Evolutionary conservation across 2,888 invertebrate species (phyloP), one percentile per base, ranked within the genome.

Genomic region (Acrobasis repandana): DNA sequence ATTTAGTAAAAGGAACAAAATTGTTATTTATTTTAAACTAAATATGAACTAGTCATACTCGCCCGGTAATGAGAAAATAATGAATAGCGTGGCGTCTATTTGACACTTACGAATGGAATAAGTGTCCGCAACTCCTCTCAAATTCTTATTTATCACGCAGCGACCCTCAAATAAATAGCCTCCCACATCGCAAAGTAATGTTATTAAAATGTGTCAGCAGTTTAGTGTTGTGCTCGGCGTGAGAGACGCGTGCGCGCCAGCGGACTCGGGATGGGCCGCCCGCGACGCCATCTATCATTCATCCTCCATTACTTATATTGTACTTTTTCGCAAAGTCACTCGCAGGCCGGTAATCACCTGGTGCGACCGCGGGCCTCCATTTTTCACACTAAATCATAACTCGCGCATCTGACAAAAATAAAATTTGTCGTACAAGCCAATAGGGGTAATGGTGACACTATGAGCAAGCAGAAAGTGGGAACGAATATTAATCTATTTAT

Each of bases 251-350:
- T 70, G 71, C 72, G 75, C 71, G 74, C 67, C 63, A 69, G 73
- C 74, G 75, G 70, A 67, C 67, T 74, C 75, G 79, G 69, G 74
- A 74, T 75, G 78, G 75, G 72, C 70, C 65, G 74, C 73, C 79
- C 76, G 77, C 79, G 74, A 75, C 83, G 86, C 89, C 86, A 90
- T 92, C 90, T 91, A 92, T 92, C 92, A 92, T 90, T 88, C 89
- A 91, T 91, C 90, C 90, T 89, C 92, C 91, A 92, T 92, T 92
- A 92, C 92, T 90, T 91, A 92, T 90, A 91, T 91, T 92, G 91
- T 92, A 88, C 87, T 90, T 91, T 91, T 91, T 89, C 79, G 92
- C 91, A 83, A 90, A 92, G 90, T 92, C 92, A 92, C 87, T 88
- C 85, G 81, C 86, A 85, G 90, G 85, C 89, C 90, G 90, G 92